Evolutionary conservation across 2,888 invertebrate genomes (phyloP).

Genomic region (Andrena fulva): DNA sequence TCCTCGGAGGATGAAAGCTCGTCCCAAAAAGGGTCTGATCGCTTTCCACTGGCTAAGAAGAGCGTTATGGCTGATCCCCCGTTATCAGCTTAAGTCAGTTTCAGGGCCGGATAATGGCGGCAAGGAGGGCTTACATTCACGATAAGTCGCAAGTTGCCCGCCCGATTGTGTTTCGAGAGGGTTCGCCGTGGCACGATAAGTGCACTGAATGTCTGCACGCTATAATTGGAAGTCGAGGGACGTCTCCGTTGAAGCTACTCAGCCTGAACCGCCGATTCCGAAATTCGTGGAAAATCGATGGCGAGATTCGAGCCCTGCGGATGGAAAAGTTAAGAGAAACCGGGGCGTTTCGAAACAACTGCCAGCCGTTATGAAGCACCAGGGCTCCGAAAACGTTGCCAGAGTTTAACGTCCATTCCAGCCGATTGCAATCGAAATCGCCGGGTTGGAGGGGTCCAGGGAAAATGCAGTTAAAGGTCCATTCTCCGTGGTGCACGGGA

Average conservation of each 20-base stretch:
- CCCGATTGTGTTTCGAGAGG: conserved; percentile 45
- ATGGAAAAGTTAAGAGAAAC: neutral
- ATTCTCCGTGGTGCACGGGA: conserved; percentile 9
- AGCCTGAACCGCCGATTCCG: too few relatives aligned
- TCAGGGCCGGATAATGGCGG: conserved; percentile 49
- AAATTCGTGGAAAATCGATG: too few relatives aligned
- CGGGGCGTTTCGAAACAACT: neutral
- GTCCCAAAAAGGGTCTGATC: conserved; percentile 29
- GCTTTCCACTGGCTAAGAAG: conserved; percentile 7
- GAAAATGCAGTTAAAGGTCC: conserved; percentile 34
- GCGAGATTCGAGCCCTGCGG: neutral
- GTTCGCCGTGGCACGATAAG: conserved; percentile 35
- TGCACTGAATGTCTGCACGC: conserved; percentile 35
- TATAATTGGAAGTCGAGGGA: conserved; percentile 33
- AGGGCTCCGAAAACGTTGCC: neutral
- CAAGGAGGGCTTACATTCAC: conserved; percentile 43
- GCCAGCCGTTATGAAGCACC: neutral
- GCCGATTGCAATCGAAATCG: conserved; percentile 5
- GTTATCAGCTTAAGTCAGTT: conserved; percentile 52
- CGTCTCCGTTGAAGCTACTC: too few relatives aligned
- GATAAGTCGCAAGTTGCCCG: conserved; percentile 50
- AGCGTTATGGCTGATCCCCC: conserved; percentile 55
- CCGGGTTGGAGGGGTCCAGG: neutral
- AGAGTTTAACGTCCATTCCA: neutral
- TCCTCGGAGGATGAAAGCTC: too few relatives aligned